Base-by-base conservation (phyloP, 2,113 vertebrate species). In the Thinocorus orbignyianus region DNA sequence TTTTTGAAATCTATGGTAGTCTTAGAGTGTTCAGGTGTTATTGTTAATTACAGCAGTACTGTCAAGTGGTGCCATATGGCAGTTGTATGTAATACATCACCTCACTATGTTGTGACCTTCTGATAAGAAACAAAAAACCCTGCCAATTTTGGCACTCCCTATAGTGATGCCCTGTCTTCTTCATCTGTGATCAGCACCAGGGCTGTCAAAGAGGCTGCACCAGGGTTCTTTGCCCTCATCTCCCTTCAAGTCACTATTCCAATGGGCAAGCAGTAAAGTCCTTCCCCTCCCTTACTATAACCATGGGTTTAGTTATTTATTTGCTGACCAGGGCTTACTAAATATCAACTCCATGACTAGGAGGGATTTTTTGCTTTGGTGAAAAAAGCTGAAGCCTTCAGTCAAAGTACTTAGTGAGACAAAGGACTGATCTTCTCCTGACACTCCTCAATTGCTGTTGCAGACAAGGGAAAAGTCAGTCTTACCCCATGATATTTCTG, bases 51-150 rank as follows among this genome's bases (percentile, higher is more conserved):
- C 54, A 84, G 41, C 69, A 84, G 28, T 37, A 69, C 24, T 92
- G 71, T 93, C 86, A 91, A 73, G 52, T 77, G 51, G n/a, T 93
- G 66, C 95, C 96, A 97, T 97, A 96, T 95, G 96, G 95, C 64
- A 57, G 66, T 88, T 95, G 44, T 81, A 93, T 85, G 86, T 30
- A 93, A 95, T 95, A 60, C 72, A 72, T 93, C 71, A 6, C 44
- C 81, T 52, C 62, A 77, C 52, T 88, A 77, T 1, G 7, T 35
- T 81, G 23, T 76, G 92, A 91, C 95, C 95, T 97, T 91, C 88
- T 97, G 81, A 96, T 5, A 71, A n/a, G 42, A 97, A 78, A 94
- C 49, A 73, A 89, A 76, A 96, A 93, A 77, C 10, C 19, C 92
- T 95, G 95, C 73, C 93, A 94, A 4, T 26, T 84, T 81, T 77